A percentile compares a stretch with the other conserved stretches of the same genome.
These are phyloP conservation scores for Paralvinella palmiformis DNA, from an alignment of 1,140 invertebrate species.

Conservation along the genomic window DNA sequence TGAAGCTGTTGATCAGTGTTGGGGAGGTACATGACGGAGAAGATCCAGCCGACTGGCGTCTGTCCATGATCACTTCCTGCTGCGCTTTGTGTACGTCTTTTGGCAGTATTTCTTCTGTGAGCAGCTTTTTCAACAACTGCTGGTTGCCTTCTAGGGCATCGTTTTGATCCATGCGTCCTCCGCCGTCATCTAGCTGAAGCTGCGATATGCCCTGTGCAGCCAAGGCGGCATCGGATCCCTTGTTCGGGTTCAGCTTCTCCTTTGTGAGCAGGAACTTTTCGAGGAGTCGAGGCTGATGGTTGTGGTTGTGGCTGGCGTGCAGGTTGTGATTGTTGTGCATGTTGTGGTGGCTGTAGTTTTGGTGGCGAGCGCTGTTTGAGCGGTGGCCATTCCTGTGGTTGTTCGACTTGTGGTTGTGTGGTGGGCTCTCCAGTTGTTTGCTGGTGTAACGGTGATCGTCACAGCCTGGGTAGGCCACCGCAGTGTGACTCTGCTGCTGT, in stretches of 20 bases:
- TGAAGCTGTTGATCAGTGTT: too few species aligned
- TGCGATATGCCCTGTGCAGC: slow-evolving; percentile 1
- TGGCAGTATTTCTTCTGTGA: neutral
- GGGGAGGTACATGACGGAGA: too few species aligned
- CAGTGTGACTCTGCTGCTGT: too few species aligned
- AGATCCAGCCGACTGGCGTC: neutral
- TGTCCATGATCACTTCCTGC: neutral
- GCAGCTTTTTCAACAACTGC: neutral
- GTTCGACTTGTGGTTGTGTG: too few species aligned
- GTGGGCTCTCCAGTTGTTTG: too few species aligned
- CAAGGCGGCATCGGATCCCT: neutral
- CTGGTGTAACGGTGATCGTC: too few species aligned
- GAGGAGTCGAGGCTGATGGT: slow-evolving; percentile 1
- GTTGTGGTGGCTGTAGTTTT: too few species aligned
- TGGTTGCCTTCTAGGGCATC: too few species aligned
- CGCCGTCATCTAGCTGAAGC: neutral
- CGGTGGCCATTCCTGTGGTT: too few species aligned
- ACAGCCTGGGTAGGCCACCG: too few species aligned
- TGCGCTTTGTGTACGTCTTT: slow-evolving; percentile 4
- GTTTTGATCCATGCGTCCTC: too few species aligned
- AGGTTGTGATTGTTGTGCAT: neutral
- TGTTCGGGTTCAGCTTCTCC: slow-evolving; percentile 8
- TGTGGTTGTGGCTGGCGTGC: neutral
- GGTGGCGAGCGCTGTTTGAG: too few species aligned
- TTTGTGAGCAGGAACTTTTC: neutral